Base-by-base conservation (phyloP, 2,888 invertebrate species). In the Hedychridium roseum region DNA sequence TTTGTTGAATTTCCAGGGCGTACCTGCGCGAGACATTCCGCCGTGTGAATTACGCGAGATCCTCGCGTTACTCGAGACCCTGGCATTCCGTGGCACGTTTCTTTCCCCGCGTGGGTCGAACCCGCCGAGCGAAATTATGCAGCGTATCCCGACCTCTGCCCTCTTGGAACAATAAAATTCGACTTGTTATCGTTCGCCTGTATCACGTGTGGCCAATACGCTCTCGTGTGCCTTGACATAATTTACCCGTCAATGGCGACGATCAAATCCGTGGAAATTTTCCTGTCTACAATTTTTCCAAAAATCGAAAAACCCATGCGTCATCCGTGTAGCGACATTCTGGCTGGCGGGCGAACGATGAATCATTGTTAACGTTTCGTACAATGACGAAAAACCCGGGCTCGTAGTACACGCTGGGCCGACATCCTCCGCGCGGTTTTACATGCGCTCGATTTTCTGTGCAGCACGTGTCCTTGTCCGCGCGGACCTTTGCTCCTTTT, bases 141-240 rank as follows among this genome's bases (percentile, higher is more conserved):
- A 23, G 36, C 32, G 28, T 20, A 18, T 3, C 12, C 16, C 54
- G 52, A 52, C 62, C 64, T 62, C 50, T 54, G 60, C 64, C 64
- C 62, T 44, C 27, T 9, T 15, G 27, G 44, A 57, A 64, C 48
- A 64, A 64, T 62, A 57, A 64, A 62, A 52, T 47, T 31, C 44
- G 37, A 38, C 43, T 60, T 34, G 43, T 62, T 62, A 53, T 64
- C 49, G 50, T 49, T 54, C 60, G 15, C 36, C 34, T 50, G 47
- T 45, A 49, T 42, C 48, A 12, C 43, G 16, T 2, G n/a, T 6
- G 12, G 17, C 6, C 14, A 7, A 17, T 9, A 31, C 5, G 31
- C 16, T 3, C 4, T 26, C 12, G 21, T 18, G 11, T 28, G 28
- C 9, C 28, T 14, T 11, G 5, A 14, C 28, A 28, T 28, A 28